Conservation (phyloP, 2,888 invertebrate species). For the Chloromyia formosa region DNA sequence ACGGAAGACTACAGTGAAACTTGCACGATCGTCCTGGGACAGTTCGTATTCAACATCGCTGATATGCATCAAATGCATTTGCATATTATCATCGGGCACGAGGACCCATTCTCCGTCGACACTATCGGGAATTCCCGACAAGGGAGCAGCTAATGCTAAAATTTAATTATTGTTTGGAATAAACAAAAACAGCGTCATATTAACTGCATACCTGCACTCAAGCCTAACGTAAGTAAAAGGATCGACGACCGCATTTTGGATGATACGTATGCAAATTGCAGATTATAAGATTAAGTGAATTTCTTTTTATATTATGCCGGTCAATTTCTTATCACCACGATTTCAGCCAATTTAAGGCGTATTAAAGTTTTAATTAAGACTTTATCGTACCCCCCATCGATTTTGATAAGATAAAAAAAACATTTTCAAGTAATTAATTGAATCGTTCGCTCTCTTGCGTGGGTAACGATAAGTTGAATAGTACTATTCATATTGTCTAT, state of each 20-base stretch:
- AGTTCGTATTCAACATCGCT: neutral
- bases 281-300: neutral
- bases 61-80: neutral
- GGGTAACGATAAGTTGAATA: too few species aligned
- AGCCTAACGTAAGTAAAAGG: neutral
- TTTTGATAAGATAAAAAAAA: too few species aligned
- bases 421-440: too few species aligned
- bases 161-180: neutral
- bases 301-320: neutral
- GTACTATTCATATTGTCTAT: too few species aligned
- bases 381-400: too few species aligned
- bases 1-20: constrained; percentile 42
- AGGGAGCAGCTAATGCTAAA: constrained; percentile 2
- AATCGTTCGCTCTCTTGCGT: too few species aligned
- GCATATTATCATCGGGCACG: constrained; percentile 16
- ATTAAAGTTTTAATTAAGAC: too few species aligned
- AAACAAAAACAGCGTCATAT: neutral
- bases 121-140: neutral
- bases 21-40: neutral
- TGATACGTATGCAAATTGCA: neutral
- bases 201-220: neutral
- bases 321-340: neutral
- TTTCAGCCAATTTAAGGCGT: neutral
- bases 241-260: neutral
- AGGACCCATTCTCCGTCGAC: constrained; percentile 25